These are phyloP conservation scores for Echinarachnius parma DNA, from an alignment of 53 echinoderm and acorn worm genomes.

Conservation along the genomic window DNA sequence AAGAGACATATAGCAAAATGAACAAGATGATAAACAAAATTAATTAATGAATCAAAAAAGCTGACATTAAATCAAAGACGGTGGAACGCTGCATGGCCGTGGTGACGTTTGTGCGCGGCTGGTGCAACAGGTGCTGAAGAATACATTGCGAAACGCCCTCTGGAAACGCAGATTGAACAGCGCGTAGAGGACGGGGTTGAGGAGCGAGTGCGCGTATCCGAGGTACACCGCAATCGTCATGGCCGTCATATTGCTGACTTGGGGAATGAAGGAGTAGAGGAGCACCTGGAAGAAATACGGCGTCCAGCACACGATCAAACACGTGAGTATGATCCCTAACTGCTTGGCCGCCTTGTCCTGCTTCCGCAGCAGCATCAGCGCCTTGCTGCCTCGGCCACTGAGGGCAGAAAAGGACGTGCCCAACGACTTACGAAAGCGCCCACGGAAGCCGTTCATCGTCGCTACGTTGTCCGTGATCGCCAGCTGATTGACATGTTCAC, in stretches of 20 bases:
- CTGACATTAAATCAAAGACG: slow-evolving; percentile 8
- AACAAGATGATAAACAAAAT: no score
- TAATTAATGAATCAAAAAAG: no score
- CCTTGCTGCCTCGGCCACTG: slow-evolving; percentile 81
- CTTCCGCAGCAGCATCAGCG: slow-evolving; percentile 67
- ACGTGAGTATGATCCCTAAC: slow-evolving; percentile 77
- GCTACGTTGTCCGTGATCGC: slow-evolving; percentile 25
- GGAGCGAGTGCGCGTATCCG: slow-evolving; percentile 86
- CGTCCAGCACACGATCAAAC: slow-evolving; percentile 89
- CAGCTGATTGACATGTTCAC: no score
- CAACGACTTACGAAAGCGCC: slow-evolving; percentile 67
- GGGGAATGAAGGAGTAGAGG: slow-evolving; percentile 68
- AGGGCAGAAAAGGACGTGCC: slow-evolving; percentile 80
- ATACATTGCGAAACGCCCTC: slow-evolving; percentile 56
- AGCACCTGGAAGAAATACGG: slow-evolving; percentile 92
- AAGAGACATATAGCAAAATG: no score
- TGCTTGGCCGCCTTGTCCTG: slow-evolving; percentile 97
- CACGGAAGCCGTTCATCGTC: slow-evolving; percentile 53
- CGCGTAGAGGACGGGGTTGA: slow-evolving; percentile 87
- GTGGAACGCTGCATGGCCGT: slow-evolving; percentile 37
- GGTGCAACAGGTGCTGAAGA: slow-evolving; percentile 45
- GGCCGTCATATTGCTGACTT: slow-evolving; percentile 52
- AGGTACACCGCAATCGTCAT: slow-evolving; percentile 84
- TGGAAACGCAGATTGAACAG: slow-evolving; percentile 90
- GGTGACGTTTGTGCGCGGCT: slow-evolving; percentile 1